Base-by-base conservation (phyloP, 2,797 vertebrate genomes). In the Orientallactaga sibirica region DNA sequence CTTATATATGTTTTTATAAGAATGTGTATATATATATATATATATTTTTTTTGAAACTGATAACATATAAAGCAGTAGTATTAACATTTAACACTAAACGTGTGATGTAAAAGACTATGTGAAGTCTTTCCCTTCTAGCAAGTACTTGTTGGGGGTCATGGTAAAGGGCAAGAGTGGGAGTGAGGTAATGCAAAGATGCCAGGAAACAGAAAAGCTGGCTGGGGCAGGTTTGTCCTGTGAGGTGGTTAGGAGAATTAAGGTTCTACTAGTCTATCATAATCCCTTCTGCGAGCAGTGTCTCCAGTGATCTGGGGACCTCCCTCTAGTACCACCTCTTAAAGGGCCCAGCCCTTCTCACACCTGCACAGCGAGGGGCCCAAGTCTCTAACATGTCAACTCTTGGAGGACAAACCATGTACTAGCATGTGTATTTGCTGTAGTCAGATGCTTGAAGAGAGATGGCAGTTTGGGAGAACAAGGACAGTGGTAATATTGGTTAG, bases 401-500 rank as follows among this genome's bases (percentile, higher is more conserved):
- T 20, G 24, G 41, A 52, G 27, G 74, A 24, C 2, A 58, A 43
- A 41, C 52, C 33, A 0, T 12, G 55, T 43, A 55, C 15, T n/a
- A 64, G 7, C 43, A 15, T 48, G 16, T 74, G 18, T 76, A 19
- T 88, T 79, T 94, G 62, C 78, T 94, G 0, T 64, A 52, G 37
- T 33, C 64, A 81, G 74, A 19, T 73, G 25, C 70, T 93, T 86
- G 52, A 95, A 77, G 68, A 48, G 55, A 71, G 83, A 68, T 43
- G 48, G 55, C 16, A 43, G 2, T 16, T 37, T 74, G 29, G 29
- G 48, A 78, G 58, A 27, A n/a, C 68, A 80, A 55, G 19, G 8
- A 9, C 22, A 25, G 33, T 52, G 41, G 4, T 67, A 43, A 22
- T 79, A 25, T 5, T 89, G 76, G 29, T 70, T 76, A 88, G 48